Base-by-base conservation (phyloP, 2,113 vertebrate genomes). In the Percopsis transmontana region DNA sequence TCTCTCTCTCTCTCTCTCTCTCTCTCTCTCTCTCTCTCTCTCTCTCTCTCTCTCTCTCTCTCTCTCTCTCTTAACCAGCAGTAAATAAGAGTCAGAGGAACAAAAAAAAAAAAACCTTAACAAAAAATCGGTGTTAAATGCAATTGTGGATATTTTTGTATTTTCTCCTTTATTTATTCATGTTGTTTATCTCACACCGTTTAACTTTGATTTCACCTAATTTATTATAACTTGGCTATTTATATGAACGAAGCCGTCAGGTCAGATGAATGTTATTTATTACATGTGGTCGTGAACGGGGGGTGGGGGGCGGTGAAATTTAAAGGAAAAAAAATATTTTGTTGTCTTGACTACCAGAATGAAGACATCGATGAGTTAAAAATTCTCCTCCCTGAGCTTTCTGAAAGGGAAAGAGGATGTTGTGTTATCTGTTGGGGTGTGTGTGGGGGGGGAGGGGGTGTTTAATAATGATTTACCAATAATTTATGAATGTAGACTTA, bases 71-170 rank as follows among this genome's bases (percentile, higher is more conserved):
- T 77, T 84, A 23, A 90, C 85, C 90, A 91, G 91, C 87, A 89
- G 83, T 85, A 88, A 85, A 77, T 68, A 90, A 92, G 90, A 92
- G 90, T 95, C 76, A 84, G 79, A 73, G 73, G 71, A 9, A 16
- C 71, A 60, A 66, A 72, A 69, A 44, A 74, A 79, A 60, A 78
- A 85, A 14, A 10, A 69, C 16, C 6, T 5, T n/a, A 21, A 24
- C 19, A 40, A 42, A 18, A 72, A 88, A 92, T 92, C 92, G 92
- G 89, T 93, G 79, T 94, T 88, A 93, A 88, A 91, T 87, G 86
- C 88, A 86, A 81, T 82, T 83, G 86, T 92, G 87, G 93, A 94
- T 97, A 96, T 96, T 97, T 97, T 97, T 97, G 92, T 97, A 97
- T 92, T 85, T 87, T 74, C 70, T 68, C 86, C 91, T 92, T 57